These are phyloP conservation scores for Volucella zonaria DNA, from an alignment of 2,888 invertebrate species.

Conservation along the genomic window DNA sequence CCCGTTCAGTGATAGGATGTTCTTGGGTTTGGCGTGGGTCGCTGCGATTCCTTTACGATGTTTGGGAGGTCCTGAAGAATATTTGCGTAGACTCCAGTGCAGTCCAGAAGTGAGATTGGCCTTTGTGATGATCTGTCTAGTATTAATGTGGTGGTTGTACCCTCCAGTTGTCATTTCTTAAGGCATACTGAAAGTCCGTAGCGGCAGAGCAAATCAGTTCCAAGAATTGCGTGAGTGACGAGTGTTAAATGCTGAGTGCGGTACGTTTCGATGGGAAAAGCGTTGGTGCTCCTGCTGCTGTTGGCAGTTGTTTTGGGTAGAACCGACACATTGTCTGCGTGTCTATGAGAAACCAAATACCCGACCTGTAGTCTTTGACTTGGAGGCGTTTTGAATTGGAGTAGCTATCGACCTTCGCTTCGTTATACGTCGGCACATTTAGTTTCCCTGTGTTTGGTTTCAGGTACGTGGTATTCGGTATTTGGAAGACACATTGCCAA, in stretches of 20 bases:
- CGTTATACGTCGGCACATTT: no score
- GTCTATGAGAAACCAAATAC: no score
- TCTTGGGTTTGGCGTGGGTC: constrained; percentile 77
- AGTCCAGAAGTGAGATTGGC: not conserved
- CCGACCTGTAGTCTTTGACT: no score
- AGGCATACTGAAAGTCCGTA: constrained; percentile 58
- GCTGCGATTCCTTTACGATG: constrained; percentile 64
- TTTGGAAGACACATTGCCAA: no score
- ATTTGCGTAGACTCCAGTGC: not conserved
- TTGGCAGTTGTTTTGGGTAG: not conserved
- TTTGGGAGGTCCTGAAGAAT: not conserved
- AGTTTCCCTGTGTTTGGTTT: no score
- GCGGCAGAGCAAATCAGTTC: constrained; percentile 60
- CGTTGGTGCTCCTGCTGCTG: not conserved
- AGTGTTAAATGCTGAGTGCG: constrained; percentile 56
- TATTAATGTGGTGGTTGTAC: constrained; percentile 19
- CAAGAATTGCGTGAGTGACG: constrained; percentile 53
- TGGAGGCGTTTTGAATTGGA: no score
- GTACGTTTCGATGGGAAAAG: no score
- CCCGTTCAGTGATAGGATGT: no score
- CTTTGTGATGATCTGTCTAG: no score
- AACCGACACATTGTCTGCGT: no score
- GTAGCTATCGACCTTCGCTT: no score
- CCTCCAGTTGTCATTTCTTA: constrained; percentile 32
- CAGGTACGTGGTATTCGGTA: no score